Evolutionary conservation across 2,797 vertebrate species (phyloP).

Genomic region (Enteromius fasciolatus): DNA sequence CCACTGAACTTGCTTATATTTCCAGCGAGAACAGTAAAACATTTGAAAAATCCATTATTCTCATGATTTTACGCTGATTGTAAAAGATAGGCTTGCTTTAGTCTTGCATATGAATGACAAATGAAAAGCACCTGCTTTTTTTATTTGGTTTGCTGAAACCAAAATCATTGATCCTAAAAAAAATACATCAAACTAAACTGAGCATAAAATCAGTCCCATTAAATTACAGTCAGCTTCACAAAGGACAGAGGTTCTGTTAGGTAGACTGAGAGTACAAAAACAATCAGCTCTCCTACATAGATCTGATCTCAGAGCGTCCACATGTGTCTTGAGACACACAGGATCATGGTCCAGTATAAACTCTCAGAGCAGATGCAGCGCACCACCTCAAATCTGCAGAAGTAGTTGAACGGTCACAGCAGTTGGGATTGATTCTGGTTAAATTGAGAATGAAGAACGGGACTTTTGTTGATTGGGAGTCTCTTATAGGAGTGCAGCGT

Average conservation of each 20-base stretch:
- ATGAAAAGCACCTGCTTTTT: constrained; percentile 23
- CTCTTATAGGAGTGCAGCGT: background rate
- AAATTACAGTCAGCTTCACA: background rate
- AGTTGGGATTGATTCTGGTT: constrained; percentile 13
- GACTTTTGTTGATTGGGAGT: background rate
- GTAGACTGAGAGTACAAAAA: constrained; percentile 11
- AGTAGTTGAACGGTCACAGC: background rate
- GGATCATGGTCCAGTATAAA: background rate
- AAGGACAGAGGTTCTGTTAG: constrained; percentile 15
- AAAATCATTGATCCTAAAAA: background rate
- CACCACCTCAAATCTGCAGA: constrained; percentile 13
- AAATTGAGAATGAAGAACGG: background rate
- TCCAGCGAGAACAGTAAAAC: background rate
- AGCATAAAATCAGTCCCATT: constrained; percentile 20
- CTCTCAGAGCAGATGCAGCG: constrained; percentile 6
- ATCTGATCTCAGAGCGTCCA: constrained; percentile 8
- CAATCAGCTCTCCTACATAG: background rate
- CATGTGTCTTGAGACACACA: constrained; percentile 10
- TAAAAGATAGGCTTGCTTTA: constrained; percentile 5
- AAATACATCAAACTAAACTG: constrained; percentile 13
- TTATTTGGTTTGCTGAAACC: constrained; percentile 3
- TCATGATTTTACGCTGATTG: background rate
- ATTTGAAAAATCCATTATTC: constrained; percentile 20
- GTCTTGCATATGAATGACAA: background rate
- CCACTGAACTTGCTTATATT: background rate